Evolutionary conservation across 2,888 invertebrate species (phyloP), one percentile per base, ranked within the genome.

Genomic region (Chaetoderma sp.): DNA sequence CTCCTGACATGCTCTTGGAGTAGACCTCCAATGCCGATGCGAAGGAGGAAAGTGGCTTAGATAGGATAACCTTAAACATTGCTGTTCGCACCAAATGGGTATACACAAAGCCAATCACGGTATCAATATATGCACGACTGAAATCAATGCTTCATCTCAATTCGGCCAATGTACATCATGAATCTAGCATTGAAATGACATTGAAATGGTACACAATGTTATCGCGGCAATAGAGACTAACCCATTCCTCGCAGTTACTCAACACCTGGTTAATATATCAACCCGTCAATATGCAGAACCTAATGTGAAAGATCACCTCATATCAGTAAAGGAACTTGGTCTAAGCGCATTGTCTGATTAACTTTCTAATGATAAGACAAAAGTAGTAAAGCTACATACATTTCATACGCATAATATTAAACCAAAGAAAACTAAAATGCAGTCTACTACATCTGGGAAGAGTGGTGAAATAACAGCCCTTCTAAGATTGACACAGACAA

Each of bases 11-110:
- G 63, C 59, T 59, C 4, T 32, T 63, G 18, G 58, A 63, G 5
- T 59, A 63, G 27, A 63, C 59, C 5, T 49, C 58, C 36, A 63
- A 63, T 59, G 63, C 63, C 6, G 63, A 63, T 45, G 63, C 52
- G 6, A 63, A 63, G 32, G 59, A 59, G 28, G 52, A 33, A 28
- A 59, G 58, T 28, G 63, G 63, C 16, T 30, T 58, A 30, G 50
- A 58, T 58, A 59, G 63, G 25, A 63, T 63, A n/a, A 60, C 58
- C 4, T 1, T 59, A 21, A 63, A 63, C n/a, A 8, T 18, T 50
- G 58, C 63, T 33, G 58, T 59, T 23, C 45, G 39, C 8, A 49
- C 49, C 6, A 58, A 59, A 21, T 63, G 63, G 60, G 60, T 60
- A 4, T 50, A 49, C 49, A 59, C 60, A 47, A 59, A 59, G 32